Conservation (phyloP, 2,888 invertebrate species). For the Lacanobia wlatinum region DNA sequence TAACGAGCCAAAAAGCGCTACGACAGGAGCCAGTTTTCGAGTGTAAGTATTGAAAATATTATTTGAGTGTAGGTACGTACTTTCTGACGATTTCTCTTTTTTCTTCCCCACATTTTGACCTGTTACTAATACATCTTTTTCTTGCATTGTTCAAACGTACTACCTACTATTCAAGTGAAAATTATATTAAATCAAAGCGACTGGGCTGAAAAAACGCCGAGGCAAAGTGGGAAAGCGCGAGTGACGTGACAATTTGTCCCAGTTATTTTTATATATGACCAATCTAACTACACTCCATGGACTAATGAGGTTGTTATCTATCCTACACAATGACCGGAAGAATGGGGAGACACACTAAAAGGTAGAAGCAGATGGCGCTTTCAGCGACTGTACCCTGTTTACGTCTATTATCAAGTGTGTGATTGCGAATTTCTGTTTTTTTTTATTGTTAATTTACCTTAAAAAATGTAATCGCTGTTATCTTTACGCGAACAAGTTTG, state of each 20-base stretch:
- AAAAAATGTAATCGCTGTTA: too few species aligned
- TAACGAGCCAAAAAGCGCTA: background rate
- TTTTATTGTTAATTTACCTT: too few species aligned
- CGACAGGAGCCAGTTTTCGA: too few species aligned
- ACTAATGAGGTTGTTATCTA: background rate
- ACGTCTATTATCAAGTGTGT: too few species aligned
- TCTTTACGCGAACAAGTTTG: too few species aligned
- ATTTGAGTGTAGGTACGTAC: constrained; percentile 12
- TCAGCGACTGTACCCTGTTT: too few species aligned
- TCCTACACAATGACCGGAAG: too few species aligned
- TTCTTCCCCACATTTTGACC: background rate
- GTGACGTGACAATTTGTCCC: background rate
- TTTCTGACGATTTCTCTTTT: background rate
- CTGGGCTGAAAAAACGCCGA: background rate
- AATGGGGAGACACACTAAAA: too few species aligned
- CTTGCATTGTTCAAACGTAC: background rate
- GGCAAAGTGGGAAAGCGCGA: background rate
- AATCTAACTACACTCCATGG: background rate
- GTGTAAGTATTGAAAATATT: too few species aligned
- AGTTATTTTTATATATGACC: background rate
- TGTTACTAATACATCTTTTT: background rate
- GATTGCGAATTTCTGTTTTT: too few species aligned
- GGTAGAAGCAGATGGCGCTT: too few species aligned
- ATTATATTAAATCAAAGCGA: background rate
- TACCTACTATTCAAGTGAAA: background rate